Conservation (phyloP, 2,797 vertebrate genomes). For the Eulemur mongoz region DNA sequence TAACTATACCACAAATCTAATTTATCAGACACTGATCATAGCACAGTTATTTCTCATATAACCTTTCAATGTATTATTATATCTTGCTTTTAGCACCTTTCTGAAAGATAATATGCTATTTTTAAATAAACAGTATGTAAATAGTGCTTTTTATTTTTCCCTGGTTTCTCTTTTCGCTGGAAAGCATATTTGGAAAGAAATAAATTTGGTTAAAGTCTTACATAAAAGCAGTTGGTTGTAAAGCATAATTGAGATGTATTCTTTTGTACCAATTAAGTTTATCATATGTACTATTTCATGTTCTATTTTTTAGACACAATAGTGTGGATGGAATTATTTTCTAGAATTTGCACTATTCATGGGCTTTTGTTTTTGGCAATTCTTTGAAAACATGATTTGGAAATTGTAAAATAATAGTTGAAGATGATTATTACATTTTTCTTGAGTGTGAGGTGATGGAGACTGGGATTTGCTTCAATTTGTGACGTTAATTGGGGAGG, state of each 20-base stretch:
- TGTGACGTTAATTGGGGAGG: background rate
- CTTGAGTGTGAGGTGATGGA: background rate
- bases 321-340: background rate
- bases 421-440: background rate
- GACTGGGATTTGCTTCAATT: slow-evolving; percentile 20
- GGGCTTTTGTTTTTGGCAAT: slow-evolving; percentile 19
- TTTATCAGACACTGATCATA: background rate
- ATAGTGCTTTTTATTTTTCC: background rate
- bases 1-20: background rate
- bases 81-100: slow-evolving; percentile 23
- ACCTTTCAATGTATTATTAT: background rate
- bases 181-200: slow-evolving; percentile 38
- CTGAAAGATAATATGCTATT: background rate
- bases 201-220: background rate
- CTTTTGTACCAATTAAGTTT: background rate
- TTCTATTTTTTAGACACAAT: background rate
- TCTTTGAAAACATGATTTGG: slow-evolving; percentile 36
- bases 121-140: slow-evolving; percentile 34
- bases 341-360: background rate
- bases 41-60: background rate
- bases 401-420: slow-evolving; percentile 42
- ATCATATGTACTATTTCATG: background rate
- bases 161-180: slow-evolving; percentile 21
- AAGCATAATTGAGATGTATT: slow-evolving; percentile 29
- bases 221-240: background rate